Conservation (phyloP, 2,113 vertebrate species). For the Pedionomus torquatus region DNA sequence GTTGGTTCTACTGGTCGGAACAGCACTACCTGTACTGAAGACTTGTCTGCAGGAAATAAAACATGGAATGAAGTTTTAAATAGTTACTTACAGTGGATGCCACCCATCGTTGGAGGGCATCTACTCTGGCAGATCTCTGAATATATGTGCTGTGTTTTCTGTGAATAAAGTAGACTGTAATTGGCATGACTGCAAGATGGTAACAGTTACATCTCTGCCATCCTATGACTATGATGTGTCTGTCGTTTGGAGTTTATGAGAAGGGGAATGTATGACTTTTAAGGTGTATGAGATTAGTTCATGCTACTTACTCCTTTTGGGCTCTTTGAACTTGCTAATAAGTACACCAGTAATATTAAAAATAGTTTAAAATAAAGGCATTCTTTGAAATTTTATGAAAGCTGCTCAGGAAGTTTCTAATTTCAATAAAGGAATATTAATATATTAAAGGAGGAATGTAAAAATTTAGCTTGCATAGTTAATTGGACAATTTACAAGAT, state of each 20-base stretch:
- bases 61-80: neutral
- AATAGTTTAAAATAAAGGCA: neutral
- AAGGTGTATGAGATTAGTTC: neutral
- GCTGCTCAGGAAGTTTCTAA: neutral
- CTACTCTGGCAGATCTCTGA: neutral
- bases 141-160: neutral
- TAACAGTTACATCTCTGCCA: neutral
- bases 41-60: conserved; percentile 76
- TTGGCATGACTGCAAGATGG: neutral
- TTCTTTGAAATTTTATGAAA: neutral
- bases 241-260: neutral
- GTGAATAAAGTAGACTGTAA: neutral
- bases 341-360: neutral
- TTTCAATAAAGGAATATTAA: neutral
- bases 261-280: neutral
- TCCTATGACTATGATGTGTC: neutral
- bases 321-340: neutral
- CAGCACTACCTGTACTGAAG: conserved; percentile 77
- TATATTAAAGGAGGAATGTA: neutral
- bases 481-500: neutral
- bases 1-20: conserved; percentile 80
- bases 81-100: neutral
- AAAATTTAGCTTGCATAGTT: neutral
- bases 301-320: neutral
- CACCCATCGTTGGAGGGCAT: neutral